These are phyloP conservation scores for Xerus inauris DNA, from an alignment of 2,113 vertebrate genomes.

Conservation along the genomic window DNA sequence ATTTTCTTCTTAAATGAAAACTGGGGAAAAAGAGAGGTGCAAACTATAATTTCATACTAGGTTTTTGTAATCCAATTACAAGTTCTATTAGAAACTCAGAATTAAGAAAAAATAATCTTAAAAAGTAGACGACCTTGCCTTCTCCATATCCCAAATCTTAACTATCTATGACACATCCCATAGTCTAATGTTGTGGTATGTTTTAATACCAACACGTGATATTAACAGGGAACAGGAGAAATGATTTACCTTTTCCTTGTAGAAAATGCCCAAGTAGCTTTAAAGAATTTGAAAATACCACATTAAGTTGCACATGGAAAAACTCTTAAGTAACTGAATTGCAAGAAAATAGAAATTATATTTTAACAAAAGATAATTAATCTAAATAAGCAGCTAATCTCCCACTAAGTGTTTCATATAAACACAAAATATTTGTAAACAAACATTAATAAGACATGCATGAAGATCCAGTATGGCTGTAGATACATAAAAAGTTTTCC, in stretches of 20 bases:
- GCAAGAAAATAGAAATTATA: constrained; percentile 10
- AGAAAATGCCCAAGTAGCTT: constrained; percentile 48
- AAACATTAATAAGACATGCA: background rate
- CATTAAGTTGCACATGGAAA: constrained; percentile 18
- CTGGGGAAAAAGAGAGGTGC: background rate
- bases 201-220: background rate
- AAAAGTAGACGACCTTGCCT: background rate
- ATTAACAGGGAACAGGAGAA: background rate
- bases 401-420: background rate
- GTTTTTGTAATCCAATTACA: background rate
- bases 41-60: background rate
- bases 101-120: background rate
- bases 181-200: background rate
- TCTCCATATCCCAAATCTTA: background rate
- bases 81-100: background rate
- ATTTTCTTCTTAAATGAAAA: background rate
- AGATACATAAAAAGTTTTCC: constrained; percentile 52
- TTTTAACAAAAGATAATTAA: background rate
- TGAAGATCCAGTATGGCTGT: background rate
- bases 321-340: background rate
- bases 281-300: constrained; percentile 64
- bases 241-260: constrained; percentile 3
- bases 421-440: background rate
- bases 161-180: background rate
- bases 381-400: background rate